Evolutionary conservation across 2,888 invertebrate genomes (phyloP).

Genomic region (Hypercompe scribonia): DNA sequence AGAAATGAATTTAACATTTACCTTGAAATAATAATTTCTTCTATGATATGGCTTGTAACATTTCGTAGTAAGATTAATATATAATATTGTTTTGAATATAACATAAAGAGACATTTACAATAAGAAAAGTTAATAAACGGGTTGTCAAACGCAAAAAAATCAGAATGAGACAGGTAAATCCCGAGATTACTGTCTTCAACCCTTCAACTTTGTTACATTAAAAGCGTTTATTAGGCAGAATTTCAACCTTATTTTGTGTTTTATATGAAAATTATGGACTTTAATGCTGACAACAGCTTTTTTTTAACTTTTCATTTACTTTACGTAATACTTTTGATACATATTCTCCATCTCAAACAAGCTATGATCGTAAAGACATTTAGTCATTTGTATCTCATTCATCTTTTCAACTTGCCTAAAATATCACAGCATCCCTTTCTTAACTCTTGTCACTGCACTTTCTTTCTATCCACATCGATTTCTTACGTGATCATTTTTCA

Average conservation of each 20-base stretch:
- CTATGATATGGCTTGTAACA: background rate
- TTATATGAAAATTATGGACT: background rate
- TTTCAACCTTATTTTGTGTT: background rate
- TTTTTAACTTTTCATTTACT: background rate
- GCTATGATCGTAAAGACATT: too few relatives aligned
- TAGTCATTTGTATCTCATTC: too few relatives aligned
- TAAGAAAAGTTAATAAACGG: background rate
- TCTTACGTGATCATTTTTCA: too few relatives aligned
- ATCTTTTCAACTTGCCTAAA: too few relatives aligned
- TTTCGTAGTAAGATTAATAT: background rate
- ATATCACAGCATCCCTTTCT: too few relatives aligned
- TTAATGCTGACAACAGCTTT: background rate
- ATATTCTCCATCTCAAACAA: too few relatives aligned
- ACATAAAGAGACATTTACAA: background rate
- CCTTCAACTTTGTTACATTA: background rate
- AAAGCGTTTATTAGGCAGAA: background rate
- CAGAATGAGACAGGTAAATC: background rate
- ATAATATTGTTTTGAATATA: background rate
- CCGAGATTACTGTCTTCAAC: conserved; percentile 1
- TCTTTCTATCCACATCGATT: too few relatives aligned
- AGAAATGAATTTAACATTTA: background rate
- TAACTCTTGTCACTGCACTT: too few relatives aligned
- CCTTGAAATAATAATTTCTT: background rate
- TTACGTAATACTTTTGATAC: too few relatives aligned
- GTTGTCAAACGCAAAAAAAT: background rate